phyloP scores from a whole-genome alignment of 2,888 invertebrate species.

The Parnassius mnemosyne region DNA sequence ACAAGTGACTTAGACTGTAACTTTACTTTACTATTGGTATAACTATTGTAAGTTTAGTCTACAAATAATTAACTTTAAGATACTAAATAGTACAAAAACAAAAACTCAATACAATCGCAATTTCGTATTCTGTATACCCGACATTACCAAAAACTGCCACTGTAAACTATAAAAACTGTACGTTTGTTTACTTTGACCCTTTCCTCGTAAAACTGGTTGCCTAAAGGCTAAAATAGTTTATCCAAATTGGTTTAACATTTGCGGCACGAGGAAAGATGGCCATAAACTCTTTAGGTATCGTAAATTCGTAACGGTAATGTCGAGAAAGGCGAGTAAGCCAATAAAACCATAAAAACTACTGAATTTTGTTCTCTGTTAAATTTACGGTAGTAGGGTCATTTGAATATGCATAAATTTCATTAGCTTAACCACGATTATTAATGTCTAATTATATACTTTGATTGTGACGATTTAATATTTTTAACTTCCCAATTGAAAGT shows the following conservation, averaged over 20 bases:
- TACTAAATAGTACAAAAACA: background rate
- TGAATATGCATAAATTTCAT: no score
- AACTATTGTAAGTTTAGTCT: no score
- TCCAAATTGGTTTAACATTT: conserved; percentile 24
- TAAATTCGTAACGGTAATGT: conserved; percentile 17
- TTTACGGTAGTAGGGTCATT: background rate
- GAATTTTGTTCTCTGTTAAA: conserved; percentile 5
- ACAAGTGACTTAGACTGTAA: no score
- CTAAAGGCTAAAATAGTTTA: conserved; percentile 21
- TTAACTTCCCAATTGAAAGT: no score
- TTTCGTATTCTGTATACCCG: background rate
- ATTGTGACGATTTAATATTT: no score
- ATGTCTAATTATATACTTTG: no score
- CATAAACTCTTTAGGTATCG: conserved; percentile 22
- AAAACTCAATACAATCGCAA: background rate
- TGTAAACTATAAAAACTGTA: conserved; percentile 8
- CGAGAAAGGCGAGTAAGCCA: conserved; percentile 1
- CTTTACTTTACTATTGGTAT: no score
- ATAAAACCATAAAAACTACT: conserved; percentile 21
- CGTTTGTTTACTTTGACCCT: conserved; percentile 16
- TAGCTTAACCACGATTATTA: no score
- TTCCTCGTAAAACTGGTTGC: conserved; percentile 22
- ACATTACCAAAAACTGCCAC: conserved; percentile 2
- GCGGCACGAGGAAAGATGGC: conserved; percentile 13
- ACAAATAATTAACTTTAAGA: background rate